Percentiles rank a stretch among this genome's conserved stretches.
These are phyloP conservation scores for Dryobota labecula DNA, from an alignment of 2,888 invertebrate genomes.

Conservation along the genomic window DNA sequence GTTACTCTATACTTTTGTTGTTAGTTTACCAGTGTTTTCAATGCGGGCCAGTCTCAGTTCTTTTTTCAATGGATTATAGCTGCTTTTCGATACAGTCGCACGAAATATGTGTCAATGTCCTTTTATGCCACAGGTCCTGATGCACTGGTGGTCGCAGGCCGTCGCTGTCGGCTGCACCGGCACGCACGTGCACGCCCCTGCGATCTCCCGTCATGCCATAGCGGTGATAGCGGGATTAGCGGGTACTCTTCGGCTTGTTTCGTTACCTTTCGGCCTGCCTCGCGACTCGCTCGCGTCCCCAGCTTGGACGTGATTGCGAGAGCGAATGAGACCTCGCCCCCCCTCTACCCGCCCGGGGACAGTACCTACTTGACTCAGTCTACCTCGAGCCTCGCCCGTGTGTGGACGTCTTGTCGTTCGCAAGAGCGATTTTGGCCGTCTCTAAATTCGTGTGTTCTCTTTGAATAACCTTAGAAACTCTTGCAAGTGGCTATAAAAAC, in stretches of 20 bases:
- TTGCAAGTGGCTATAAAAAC: slow-evolving; percentile 72
- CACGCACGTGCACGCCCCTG: slow-evolving; percentile 65
- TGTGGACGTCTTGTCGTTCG: slow-evolving; percentile 71
- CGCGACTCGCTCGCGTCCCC: slow-evolving; percentile 81
- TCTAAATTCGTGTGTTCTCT: slow-evolving; percentile 84
- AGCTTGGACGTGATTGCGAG: slow-evolving; percentile 80
- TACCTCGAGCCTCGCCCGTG: slow-evolving; percentile 76
- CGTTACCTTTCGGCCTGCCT: slow-evolving; percentile 79
- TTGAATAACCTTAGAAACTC: slow-evolving; percentile 74
- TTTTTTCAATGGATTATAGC: slow-evolving; percentile 1
- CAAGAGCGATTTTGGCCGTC: slow-evolving; percentile 77
- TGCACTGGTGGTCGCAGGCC: slow-evolving; percentile 48
- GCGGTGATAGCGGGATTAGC: slow-evolving; percentile 81
- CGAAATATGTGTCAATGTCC: slow-evolving; percentile 59
- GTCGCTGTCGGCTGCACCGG: slow-evolving; percentile 57
- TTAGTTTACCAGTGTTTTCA: neutral
- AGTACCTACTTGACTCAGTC: slow-evolving; percentile 78
- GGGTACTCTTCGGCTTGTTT: slow-evolving; percentile 75
- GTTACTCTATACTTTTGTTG: neutral
- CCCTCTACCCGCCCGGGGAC: slow-evolving; percentile 77
- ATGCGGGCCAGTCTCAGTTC: neutral
- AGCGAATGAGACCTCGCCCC: slow-evolving; percentile 76
- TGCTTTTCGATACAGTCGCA: slow-evolving; percentile 31
- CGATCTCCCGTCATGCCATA: slow-evolving; percentile 75
- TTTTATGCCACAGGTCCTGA: slow-evolving; percentile 52